Base-by-base conservation (phyloP, 2,113 vertebrate species). In the Eulemur macaco region DNA sequence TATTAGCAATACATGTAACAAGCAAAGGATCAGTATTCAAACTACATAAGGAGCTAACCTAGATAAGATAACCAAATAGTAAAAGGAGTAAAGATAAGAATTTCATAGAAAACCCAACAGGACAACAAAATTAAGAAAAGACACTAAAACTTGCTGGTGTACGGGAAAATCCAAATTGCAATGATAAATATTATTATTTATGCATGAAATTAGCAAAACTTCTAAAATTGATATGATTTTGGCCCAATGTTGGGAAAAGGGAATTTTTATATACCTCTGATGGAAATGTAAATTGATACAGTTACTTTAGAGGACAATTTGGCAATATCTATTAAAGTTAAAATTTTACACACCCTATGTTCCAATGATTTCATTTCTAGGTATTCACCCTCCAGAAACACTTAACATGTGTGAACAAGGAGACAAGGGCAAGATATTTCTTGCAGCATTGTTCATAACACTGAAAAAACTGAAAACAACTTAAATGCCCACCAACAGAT, bases 371-470 rank as follows among this genome's bases (percentile, higher is more conserved):
- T 34, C 21, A 69, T 93, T 91, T 95, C 68, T 78, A 71, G 52
- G n/a, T 45, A 58, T 85, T 37, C 45, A 58, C 52, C 52, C 54
- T 90, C 50, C 8, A 37, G 25, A 86, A 90, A 87, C 17, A 56
- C 14, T 52, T 68, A 56, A 64, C 42, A 63, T 56, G 23, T 66
- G 11, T 86, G 50, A 93, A 93, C 42, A 90, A 86, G 20, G 21
- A 86, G 29, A 86, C 25, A 58, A 74, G n/a, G n/a, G 14, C 3
- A 69, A 54, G 42, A 58, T 58, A 58, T 63, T 64, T 52, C 42
- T 42, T 29, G 9, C 37, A 73, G 21, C 52, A 90, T 90, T 95
- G 37, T 97, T 89, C 87, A 12, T n/a, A 81, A 93, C 54, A 89
- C 17, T 54, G 71, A 80, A 54, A 54, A 86, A 85, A 45, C 37